phyloP scores from a whole-genome alignment of 2,797 vertebrate genomes.

The Eospalax fontanierii region DNA sequence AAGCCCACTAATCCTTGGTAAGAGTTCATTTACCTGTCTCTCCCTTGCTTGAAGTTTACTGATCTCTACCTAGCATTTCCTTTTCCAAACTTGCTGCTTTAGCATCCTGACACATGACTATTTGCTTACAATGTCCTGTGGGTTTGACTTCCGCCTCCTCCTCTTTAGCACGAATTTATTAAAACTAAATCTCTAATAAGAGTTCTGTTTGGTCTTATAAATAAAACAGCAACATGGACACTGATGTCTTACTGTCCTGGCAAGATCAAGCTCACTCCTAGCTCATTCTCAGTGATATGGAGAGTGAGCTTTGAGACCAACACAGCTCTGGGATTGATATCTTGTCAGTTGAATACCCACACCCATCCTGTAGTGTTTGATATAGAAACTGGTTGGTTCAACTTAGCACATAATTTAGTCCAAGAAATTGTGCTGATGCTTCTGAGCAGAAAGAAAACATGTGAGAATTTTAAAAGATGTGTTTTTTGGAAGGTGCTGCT shows the following conservation, averaged over 20 bases:
- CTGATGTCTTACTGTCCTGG: neutral
- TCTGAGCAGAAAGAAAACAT: constrained; percentile 42
- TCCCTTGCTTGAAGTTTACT: neutral
- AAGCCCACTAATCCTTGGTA: neutral
- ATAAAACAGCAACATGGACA: neutral
- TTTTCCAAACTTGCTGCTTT: neutral
- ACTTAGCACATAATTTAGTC: constrained; percentile 6
- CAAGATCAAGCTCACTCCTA: neutral
- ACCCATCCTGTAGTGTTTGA: neutral
- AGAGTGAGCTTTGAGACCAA: neutral
- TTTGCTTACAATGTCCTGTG: neutral
- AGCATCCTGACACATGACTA: neutral
- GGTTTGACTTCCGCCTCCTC: neutral
- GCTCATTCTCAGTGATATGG: neutral
- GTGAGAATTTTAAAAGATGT: neutral
- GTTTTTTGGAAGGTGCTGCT: neutral
- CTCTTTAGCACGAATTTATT: constrained; percentile 32
- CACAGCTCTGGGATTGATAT: neutral
- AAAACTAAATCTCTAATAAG: neutral
- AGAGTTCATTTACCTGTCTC: neutral
- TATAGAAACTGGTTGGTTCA: constrained; percentile 6
- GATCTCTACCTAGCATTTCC: neutral
- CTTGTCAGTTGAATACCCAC: neutral
- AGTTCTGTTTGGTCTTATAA: neutral
- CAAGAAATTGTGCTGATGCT: neutral